Conservation (phyloP, 2,113 vertebrate species). For the Stigmatopora argus region DNA sequence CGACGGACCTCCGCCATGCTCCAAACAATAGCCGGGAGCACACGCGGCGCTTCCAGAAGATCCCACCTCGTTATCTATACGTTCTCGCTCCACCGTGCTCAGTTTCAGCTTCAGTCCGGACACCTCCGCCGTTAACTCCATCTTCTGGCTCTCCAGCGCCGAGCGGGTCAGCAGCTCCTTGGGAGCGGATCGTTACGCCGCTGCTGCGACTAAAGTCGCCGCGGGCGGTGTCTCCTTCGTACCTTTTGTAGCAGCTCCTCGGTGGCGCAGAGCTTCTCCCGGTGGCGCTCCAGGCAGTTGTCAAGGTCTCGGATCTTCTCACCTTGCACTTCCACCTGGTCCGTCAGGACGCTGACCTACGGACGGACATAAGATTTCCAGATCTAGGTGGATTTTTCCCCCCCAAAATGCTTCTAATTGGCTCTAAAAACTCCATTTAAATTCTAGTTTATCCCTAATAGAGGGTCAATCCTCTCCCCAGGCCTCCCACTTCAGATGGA, state of each 20-base stretch:
- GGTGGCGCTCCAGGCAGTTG: slow-evolving; percentile 85
- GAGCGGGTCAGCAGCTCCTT: slow-evolving; percentile 88
- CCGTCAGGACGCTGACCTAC: slow-evolving; percentile 93
- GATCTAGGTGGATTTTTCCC: neutral
- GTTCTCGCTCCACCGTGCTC: slow-evolving; percentile 80
- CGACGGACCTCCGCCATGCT: slow-evolving; percentile 38
- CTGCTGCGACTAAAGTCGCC: neutral
- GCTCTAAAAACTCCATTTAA: no score
- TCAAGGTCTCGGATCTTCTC: slow-evolving; percentile 98
- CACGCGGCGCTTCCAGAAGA: slow-evolving; percentile 27
- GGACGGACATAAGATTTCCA: neutral
- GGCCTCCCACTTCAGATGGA: no score
- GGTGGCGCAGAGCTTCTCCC: slow-evolving; percentile 84
- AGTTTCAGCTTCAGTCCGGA: slow-evolving; percentile 91
- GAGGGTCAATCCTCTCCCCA: no score
- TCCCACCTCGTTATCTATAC: slow-evolving; percentile 80
- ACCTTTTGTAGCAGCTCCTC: slow-evolving; percentile 96
- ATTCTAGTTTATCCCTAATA: no score
- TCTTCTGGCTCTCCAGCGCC: slow-evolving; percentile 88
- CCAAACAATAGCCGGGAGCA: slow-evolving; percentile 40
- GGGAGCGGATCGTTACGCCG: neutral
- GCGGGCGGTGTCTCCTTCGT: no score
- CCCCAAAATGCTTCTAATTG: neutral
- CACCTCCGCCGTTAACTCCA: slow-evolving; percentile 90
- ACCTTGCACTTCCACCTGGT: slow-evolving; percentile 96